Evolutionary conservation across 2,113 vertebrate species (phyloP).

Genomic region (Scophthalmus maximus): DNA sequence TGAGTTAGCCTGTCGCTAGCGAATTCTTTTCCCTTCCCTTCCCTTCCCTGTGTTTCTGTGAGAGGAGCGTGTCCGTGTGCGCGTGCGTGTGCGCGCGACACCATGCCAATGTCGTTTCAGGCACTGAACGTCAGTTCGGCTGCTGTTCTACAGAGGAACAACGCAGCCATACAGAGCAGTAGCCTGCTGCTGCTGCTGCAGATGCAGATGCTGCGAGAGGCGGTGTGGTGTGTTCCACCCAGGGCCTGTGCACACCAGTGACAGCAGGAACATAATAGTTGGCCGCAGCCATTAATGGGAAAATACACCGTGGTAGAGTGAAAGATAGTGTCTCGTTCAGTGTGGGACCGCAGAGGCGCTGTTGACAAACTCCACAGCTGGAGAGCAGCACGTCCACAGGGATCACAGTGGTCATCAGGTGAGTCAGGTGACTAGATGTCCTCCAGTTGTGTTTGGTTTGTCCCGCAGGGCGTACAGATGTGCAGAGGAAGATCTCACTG

Average conservation of each 20-base stretch:
- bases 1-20: slow-evolving; percentile 46
- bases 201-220: slow-evolving; percentile 3
- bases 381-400: no score
- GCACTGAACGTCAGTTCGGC: neutral
- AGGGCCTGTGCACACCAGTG: slow-evolving; percentile 44
- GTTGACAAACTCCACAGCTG: neutral
- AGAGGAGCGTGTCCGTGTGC: neutral
- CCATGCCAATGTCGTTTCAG: neutral
- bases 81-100: no score
- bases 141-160: neutral
- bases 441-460: neutral
- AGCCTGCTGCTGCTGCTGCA: slow-evolving; percentile 11
- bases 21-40: neutral
- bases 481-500: neutral
- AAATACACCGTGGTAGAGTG: neutral
- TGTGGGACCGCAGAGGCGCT: no score
- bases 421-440: no score
- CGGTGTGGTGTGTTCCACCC: slow-evolving; percentile 1
- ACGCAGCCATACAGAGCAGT: neutral
- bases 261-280: neutral
- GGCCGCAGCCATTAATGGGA: neutral
- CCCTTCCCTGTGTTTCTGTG: neutral
- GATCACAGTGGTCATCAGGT: no score
- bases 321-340: neutral
- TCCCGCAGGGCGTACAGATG: neutral